Evolutionary conservation across 2,797 vertebrate genomes (phyloP).

Genomic region (Microctenopoma lineatum): DNA sequence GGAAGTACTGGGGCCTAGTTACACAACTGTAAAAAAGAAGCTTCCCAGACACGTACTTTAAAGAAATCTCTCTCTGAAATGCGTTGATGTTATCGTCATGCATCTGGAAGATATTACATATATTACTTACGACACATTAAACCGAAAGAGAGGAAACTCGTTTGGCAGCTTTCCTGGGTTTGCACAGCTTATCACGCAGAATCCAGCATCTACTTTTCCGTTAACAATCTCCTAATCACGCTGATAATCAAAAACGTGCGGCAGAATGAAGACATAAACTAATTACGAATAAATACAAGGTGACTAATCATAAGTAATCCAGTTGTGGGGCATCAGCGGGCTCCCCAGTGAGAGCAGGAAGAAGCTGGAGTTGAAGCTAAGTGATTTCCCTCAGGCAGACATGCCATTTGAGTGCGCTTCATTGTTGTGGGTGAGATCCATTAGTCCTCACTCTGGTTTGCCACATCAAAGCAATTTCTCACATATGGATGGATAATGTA

Average conservation of each 20-base stretch:
- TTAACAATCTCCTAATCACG: conserved; percentile 35
- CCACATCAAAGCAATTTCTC: conserved; percentile 93
- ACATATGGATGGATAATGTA: conserved; percentile 91
- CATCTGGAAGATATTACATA: conserved; percentile 42
- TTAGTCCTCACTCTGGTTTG: conserved; percentile 89
- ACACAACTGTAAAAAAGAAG: not conserved
- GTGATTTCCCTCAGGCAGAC: conserved; percentile 89
- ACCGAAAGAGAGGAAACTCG: conserved; percentile 20
- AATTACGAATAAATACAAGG: conserved; percentile 70
- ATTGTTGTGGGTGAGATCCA: conserved; percentile 95
- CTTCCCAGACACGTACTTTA: conserved; percentile 41
- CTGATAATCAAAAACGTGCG: conserved; percentile 45
- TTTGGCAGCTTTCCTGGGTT: conserved; percentile 20
- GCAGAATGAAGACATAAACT: conserved; percentile 61
- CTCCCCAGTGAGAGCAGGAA: conserved; percentile 83
- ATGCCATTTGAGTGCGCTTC: conserved; percentile 90
- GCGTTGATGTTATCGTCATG: conserved; percentile 32
- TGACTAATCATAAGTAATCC: conserved; percentile 72
- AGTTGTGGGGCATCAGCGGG: conserved; percentile 74
- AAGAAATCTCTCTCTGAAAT: conserved; percentile 36
- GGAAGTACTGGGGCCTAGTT: conserved; percentile 7
- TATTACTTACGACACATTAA: conserved; percentile 32
- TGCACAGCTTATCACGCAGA: conserved; percentile 3
- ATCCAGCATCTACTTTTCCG: conserved; percentile 18
- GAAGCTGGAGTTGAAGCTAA: conserved; percentile 85